A percentile compares a stretch with the other conserved stretches of the same genome.
phyloP scores from a whole-genome alignment of 1,140 invertebrate species.

The Lanistes nyassanus region DNA sequence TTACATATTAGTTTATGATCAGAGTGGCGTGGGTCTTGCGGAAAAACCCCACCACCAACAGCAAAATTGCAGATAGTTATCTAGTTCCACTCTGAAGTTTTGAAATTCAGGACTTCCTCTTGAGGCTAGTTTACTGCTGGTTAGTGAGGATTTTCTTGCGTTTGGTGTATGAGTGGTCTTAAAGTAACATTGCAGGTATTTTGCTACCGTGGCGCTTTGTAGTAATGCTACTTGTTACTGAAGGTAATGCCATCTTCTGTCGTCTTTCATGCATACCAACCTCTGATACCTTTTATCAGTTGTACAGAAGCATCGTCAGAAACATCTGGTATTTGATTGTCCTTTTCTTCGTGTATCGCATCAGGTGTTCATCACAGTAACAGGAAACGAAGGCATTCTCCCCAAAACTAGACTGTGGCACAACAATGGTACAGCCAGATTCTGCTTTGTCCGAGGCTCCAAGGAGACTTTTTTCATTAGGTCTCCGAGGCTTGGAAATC shows the following conservation, averaged over 20 bases:
- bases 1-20: not conserved
- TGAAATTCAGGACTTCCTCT: no score
- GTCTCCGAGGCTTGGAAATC: constrained; percentile 50
- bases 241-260: no score
- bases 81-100: no score
- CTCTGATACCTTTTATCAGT: no score
- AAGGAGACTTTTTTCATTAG: constrained; percentile 56
- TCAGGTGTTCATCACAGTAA: constrained; percentile 54
- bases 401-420: constrained; percentile 45
- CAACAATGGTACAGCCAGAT: constrained; percentile 39
- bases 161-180: not conserved
- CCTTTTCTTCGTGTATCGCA: constrained; percentile 30
- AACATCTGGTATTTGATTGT: not conserved
- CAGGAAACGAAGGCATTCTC: constrained; percentile 45
- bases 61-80: no score
- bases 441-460: constrained; percentile 52
- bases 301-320: no score
- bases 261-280: no score
- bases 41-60: no score
- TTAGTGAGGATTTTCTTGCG: not conserved
- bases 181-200: not conserved
- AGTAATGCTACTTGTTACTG: no score
- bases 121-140: no score
- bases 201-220: no score
- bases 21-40: no score